A percentile compares a stretch with the other conserved stretches of the same genome.
Conservation (phyloP, 2,797 vertebrate genomes). For the Danio kyathit region DNA sequence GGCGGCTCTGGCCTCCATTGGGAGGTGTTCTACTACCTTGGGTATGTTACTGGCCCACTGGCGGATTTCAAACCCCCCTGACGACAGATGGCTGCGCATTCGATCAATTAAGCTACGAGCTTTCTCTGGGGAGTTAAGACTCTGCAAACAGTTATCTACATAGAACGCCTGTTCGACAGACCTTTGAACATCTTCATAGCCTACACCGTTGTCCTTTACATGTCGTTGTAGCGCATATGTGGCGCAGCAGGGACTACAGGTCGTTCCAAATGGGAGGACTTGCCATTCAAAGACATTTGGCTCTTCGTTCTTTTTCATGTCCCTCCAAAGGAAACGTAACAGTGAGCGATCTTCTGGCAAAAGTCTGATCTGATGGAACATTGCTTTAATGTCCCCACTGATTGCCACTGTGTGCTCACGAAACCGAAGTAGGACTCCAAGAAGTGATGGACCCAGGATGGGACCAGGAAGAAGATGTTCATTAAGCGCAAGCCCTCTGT, state of each 20-base stretch:
- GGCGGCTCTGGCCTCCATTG: too few relatives aligned
- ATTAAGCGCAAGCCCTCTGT: too few relatives aligned
- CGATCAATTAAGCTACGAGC: too few relatives aligned
- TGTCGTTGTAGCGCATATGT: neutral
- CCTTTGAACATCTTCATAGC: neutral
- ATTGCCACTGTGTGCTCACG: neutral
- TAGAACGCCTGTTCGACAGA: neutral
- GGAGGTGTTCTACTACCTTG: too few relatives aligned
- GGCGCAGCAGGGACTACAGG: conserved; percentile 11
- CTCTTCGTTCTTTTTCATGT: neutral
- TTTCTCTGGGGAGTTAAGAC: too few relatives aligned
- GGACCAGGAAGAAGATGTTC: too few relatives aligned
- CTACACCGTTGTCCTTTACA: neutral
- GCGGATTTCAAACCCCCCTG: too few relatives aligned
- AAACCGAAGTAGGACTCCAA: conserved; percentile 9
- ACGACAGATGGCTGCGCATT: too few relatives aligned
- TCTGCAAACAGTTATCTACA: too few relatives aligned
- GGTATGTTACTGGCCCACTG: too few relatives aligned
- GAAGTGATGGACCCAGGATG: conserved; percentile 4
- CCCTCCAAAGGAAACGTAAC: conserved; percentile 8
- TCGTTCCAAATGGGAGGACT: conserved; percentile 4
- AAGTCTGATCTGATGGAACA: conserved; percentile 40
- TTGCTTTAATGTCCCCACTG: conserved; percentile 32
- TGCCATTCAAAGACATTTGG: conserved; percentile 17
- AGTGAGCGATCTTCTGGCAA: neutral